phyloP scores from a whole-genome alignment of 2,888 invertebrate genomes.

The Folsomia candida region DNA sequence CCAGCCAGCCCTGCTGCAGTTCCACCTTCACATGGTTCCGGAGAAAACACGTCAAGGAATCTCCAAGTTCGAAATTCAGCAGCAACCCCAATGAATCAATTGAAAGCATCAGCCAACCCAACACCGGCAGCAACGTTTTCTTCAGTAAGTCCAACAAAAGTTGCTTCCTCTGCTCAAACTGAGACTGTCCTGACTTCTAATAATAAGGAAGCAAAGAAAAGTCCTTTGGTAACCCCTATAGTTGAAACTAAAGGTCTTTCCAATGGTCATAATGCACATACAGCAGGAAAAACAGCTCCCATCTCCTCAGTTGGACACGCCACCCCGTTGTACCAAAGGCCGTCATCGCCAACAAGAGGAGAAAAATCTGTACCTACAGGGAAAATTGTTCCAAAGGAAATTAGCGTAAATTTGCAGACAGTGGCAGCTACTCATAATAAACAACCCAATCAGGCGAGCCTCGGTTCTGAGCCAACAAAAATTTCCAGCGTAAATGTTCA shows the following conservation, averaged over 20 bases:
- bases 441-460: not conserved
- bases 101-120: not conserved
- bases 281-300: not conserved
- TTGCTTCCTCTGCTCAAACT: not conserved
- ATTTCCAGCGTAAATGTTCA: not conserved
- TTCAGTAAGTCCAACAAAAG: not conserved
- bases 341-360: not conserved
- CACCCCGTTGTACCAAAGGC: not conserved
- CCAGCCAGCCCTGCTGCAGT: not conserved
- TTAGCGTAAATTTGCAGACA: not conserved
- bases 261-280: not conserved
- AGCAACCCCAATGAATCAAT: not conserved
- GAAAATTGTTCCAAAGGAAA: not conserved
- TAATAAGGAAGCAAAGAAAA: not conserved
- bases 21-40: not conserved
- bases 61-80: slow-evolving; percentile 1
- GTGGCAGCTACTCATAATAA: not conserved
- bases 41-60: not conserved
- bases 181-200: not conserved
- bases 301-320: not conserved
- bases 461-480: not conserved
- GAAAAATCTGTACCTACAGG: not conserved
- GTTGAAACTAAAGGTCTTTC: not conserved
- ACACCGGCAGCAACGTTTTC: not conserved
- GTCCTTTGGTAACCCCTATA: no score